Base-by-base conservation (phyloP, 2,888 invertebrate species). In the Lasioglossum figueresi region DNA sequence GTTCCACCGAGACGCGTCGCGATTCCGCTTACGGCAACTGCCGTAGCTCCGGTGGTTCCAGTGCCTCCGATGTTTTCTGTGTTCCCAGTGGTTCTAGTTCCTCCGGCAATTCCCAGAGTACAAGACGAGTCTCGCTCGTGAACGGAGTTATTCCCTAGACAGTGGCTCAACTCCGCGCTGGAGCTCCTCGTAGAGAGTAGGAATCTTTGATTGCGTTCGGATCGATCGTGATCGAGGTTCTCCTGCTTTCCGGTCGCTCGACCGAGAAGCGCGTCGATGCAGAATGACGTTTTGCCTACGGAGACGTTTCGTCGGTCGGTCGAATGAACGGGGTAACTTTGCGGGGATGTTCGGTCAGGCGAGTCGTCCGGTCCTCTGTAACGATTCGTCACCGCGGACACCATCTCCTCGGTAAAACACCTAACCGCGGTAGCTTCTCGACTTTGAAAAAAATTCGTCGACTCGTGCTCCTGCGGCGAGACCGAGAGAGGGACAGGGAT, bases 251-350 rank as follows among this genome's bases (percentile, higher is more conserved):
- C 23, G 86, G 95, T 14, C 93, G 95, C 96, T 78, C 97, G 96
- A 0, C 98, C 98, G 4, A 99, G 95, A 4, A 99, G 95, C 0
- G 98, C 98, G 93, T 99, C 99, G 89, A 99, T 99, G 93, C 98
- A 98, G 93, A 99, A 99, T 0, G 98, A 98, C 77, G 98, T 97
- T 89, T 97, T 97, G 37, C 95, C 93, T 23, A 88, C 82, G 2
- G 91, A 81, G 37, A 66, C 80, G 74, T 76, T 84, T 23, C 86
- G 85, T 19, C 83, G 88, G 68, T 83, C 83, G 1, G 71, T 71
- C 12, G 92, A 70, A 37, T 84, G 86, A 10, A 89, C 52, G 12
- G 88, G 79, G 59, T 88, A 91, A 10, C 83, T 86, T 31, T 90
- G 92, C 14, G 86, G 86, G 1, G 89, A 88, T 0, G 83, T 89